Evolutionary conservation across 2,888 invertebrate species (phyloP).

Genomic region (Lithophane ornitopus): DNA sequence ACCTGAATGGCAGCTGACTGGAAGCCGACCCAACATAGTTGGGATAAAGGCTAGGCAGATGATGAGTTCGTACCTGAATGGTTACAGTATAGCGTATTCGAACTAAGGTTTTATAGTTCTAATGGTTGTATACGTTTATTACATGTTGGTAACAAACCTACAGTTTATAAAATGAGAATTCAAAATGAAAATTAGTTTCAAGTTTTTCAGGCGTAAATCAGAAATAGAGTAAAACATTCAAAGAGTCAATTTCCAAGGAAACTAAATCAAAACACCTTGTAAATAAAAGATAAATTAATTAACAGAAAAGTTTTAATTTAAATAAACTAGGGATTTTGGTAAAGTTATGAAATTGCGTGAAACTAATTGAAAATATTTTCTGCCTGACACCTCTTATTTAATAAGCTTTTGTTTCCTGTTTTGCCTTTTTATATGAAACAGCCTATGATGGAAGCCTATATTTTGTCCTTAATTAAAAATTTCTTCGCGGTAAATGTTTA

Average conservation of each 20-base stretch:
- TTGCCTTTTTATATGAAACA: conserved; percentile 44
- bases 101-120: not conserved
- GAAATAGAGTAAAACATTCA: not conserved
- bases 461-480: conserved; percentile 53
- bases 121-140: not conserved
- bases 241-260: not conserved
- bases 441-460: conserved; percentile 23
- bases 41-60: no score
- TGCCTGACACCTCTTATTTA: conserved; percentile 44
- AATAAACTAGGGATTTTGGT: conserved; percentile 19
- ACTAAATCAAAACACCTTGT: not conserved
- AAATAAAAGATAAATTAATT: not conserved
- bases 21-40: no score
- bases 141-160: not conserved
- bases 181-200: not conserved
- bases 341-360: not conserved
- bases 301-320: conserved; percentile 1
- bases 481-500: conserved; percentile 21
- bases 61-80: not conserved
- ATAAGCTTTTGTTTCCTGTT: conserved; percentile 22
- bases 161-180: not conserved
- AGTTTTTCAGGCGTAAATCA: not conserved
- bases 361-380: conserved; percentile 40
- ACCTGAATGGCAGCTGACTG: not conserved
- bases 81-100: not conserved